Base-by-base conservation (phyloP, 2,113 vertebrate species). In the Paradisaea rubra region DNA sequence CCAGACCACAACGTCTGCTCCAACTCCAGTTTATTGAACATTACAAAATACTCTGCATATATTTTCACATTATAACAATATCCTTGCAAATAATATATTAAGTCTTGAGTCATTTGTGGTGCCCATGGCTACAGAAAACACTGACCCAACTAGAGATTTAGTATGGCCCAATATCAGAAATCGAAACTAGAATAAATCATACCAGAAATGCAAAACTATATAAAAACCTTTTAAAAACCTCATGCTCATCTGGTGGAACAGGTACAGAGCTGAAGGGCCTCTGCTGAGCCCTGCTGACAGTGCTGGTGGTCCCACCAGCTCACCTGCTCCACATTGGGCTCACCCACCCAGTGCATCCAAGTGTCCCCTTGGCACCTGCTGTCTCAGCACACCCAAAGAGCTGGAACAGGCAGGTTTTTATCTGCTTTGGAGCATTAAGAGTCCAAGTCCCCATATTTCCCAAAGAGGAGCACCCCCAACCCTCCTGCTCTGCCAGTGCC, bases 21-120 rank as follows among this genome's bases (percentile, higher is more conserved):
- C 92, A 81, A 77, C 76, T 91, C 82, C 4, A 0, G 18, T 97
- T 96, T 96, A 96, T 93, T 96, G 91, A 90, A 95, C 91, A 47
- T 93, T 95, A 96, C 96, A 97, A 95, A 97, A 97, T 91, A 95
- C 94, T 95, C 68, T 89, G 91, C 81, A 53, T 88, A 73, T 94
- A 85, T 91, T 91, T 86, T 83, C 94, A 97, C 95, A 91, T 95
- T 88, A 83, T 95, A 97, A 96, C 95, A 81, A 91, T 81, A 92
- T 87, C 89, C 86, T 92, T 94, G 95, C 94, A 95, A 95, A 91
- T 87, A 93, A 92, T 65, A 80, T 74, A 86, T 15, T 73, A 92
- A 89, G 87, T 69, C 71, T 94, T 30, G 88, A 95, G 94, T 86
- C 89, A 52, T 89, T 89, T 37, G 85, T 80, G 49, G 93, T 70